Evolutionary conservation across 2,888 invertebrate genomes (phyloP).

Genomic region (Mimumesa dahlbomi): DNA sequence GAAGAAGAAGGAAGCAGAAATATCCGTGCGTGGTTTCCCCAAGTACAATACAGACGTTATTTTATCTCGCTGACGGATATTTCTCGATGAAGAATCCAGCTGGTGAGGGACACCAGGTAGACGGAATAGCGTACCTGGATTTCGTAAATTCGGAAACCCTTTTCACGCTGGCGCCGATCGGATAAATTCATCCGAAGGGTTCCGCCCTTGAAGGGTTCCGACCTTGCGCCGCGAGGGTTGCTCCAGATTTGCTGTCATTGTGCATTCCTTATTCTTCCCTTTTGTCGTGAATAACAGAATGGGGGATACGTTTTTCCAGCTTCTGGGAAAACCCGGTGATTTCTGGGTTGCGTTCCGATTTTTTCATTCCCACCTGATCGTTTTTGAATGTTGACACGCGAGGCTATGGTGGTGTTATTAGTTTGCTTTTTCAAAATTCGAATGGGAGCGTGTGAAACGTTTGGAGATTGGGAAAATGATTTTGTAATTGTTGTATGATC

Average conservation of each 20-base stretch:
- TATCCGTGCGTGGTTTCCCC: constrained; percentile 30
- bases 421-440: no score
- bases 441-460: no score
- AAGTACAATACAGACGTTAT: constrained; percentile 58
- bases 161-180: constrained; percentile 46
- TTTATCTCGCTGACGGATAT: constrained; percentile 48
- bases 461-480: no score
- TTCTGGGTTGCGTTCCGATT: no score
- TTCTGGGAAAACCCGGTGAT: no score
- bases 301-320: no score
- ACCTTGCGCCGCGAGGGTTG: constrained; percentile 25
- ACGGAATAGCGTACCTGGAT: constrained; percentile 47
- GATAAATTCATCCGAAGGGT: constrained; percentile 15
- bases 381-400: no score
- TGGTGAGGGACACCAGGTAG: constrained; percentile 40
- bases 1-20: constrained; percentile 22
- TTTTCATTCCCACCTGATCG: no score
- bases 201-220: constrained; percentile 21
- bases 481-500: no score
- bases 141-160: constrained; percentile 62
- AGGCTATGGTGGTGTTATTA: no score
- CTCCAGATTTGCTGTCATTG: constrained; percentile 22
- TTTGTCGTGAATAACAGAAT: no score
- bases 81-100: constrained; percentile 28
- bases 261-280: background rate